These are phyloP conservation scores for Paramisgurnus dabryanus DNA, from an alignment of 2,113 vertebrate species.

Conservation along the genomic window DNA sequence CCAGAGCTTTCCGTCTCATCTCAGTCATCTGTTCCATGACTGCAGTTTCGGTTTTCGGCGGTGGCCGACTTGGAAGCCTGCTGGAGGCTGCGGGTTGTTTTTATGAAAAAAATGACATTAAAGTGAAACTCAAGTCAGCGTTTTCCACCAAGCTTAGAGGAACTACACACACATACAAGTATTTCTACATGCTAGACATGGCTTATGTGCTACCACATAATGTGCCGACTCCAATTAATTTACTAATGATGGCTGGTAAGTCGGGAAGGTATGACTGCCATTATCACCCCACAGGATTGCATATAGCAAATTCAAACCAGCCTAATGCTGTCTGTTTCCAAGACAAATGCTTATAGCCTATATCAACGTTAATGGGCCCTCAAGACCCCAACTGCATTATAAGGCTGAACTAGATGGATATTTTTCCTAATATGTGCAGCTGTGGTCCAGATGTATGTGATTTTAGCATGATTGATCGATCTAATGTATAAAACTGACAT, in stretches of 20 bases:
- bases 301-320: conserved; percentile 20
- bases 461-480: conserved; percentile 19
- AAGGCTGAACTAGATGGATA: conserved; percentile 67
- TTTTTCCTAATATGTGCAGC: conserved; percentile 8
- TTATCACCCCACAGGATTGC: conserved; percentile 40
- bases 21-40: conserved; percentile 65
- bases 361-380: conserved; percentile 26
- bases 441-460: conserved; percentile 34
- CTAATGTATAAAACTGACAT: neutral
- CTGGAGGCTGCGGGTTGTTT: conserved; percentile 77
- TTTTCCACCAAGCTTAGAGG: conserved; percentile 69
- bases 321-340: conserved; percentile 40
- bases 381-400: conserved; percentile 51
- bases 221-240: conserved; percentile 37
- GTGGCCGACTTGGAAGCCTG: conserved; percentile 63
- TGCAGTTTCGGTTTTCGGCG: conserved; percentile 42
- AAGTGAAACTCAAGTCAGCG: conserved; percentile 69
- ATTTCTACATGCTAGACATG: conserved; percentile 37
- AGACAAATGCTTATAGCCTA: conserved; percentile 37
- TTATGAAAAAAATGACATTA: conserved; percentile 66
- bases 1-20: conserved; percentile 53
- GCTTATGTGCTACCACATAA: conserved; percentile 35
- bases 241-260: conserved; percentile 38
- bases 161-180: conserved; percentile 48
- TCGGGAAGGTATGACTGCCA: conserved; percentile 15